These are phyloP conservation scores for Drosophila kepulauana DNA, from an alignment of 1,140 invertebrate genomes.

Conservation along the genomic window DNA sequence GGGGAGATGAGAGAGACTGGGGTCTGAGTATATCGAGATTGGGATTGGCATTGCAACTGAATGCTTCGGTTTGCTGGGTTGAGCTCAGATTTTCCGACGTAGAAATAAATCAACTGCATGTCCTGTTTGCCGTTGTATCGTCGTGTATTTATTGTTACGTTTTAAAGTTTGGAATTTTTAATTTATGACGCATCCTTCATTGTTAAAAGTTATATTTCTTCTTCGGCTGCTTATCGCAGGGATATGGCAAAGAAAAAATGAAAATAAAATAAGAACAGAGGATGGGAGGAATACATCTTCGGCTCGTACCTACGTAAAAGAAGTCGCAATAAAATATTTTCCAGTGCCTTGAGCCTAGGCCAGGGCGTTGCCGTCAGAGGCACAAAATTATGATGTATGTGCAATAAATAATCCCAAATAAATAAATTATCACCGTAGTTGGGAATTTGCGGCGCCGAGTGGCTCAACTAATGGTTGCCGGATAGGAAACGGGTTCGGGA, in stretches of 20 bases:
- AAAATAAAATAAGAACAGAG: neutral
- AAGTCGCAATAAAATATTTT: conserved; percentile 51
- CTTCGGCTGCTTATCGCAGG: conserved; percentile 58
- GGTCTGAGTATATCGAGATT: conserved; percentile 5
- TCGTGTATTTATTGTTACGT: conserved; percentile 77
- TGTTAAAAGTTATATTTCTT: conserved; percentile 78
- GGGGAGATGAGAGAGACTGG: conserved; percentile 12
- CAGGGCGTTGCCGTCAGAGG: conserved; percentile 56
- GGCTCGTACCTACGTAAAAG: conserved; percentile 27
- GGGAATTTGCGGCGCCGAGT: conserved; percentile 50
- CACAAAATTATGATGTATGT: conserved; percentile 82
- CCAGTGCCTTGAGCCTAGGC: neutral
- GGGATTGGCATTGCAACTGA: conserved; percentile 18
- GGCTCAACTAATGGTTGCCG: conserved; percentile 74
- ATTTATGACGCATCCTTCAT: conserved; percentile 79
- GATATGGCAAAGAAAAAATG: conserved; percentile 16
- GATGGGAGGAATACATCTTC: conserved; percentile 43
- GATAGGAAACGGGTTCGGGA: conserved; percentile 49
- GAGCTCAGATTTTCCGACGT: conserved; percentile 57
- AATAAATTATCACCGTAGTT: conserved; percentile 77
- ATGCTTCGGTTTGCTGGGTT: conserved; percentile 22
- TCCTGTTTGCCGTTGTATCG: conserved; percentile 63
- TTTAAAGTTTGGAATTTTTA: conserved; percentile 84
- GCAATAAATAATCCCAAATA: conserved; percentile 84
- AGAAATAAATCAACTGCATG: conserved; percentile 80